Percentiles rank a stretch among this genome's conserved stretches.
Conservation (phyloP, 2,113 vertebrate genomes). For the Murina feae region DNA sequence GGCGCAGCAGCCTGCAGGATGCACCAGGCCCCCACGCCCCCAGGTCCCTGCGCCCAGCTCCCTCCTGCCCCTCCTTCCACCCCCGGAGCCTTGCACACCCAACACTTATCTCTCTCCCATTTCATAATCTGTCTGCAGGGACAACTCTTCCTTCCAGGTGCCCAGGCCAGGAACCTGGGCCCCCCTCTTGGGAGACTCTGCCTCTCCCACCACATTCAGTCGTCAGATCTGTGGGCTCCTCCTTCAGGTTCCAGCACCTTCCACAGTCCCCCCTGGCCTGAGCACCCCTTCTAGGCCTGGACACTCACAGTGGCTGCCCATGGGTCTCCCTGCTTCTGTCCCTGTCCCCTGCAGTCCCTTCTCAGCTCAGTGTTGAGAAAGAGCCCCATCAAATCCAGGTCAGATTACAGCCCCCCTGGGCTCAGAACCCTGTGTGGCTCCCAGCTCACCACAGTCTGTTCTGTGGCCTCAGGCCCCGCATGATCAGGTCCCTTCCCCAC, state of each 20-base stretch:
- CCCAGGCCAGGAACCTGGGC: not conserved
- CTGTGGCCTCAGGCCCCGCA: not conserved
- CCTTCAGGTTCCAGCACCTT: not conserved
- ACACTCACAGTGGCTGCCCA: not conserved
- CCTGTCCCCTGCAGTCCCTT: accelerated
- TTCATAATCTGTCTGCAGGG: not conserved
- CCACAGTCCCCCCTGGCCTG: not conserved
- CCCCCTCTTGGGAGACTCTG: not conserved
- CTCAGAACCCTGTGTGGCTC: not conserved
- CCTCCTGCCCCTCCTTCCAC: not conserved
- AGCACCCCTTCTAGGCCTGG: not conserved
- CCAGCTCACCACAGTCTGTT: not conserved
- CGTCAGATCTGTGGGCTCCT: not conserved
- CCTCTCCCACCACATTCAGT: not conserved
- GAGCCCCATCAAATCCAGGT: not conserved
- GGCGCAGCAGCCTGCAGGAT: not conserved
- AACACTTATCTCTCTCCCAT: not conserved
- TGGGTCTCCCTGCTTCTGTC: not conserved
- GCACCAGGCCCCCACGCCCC: not conserved
- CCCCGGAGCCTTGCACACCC: not conserved
- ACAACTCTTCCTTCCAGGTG: not conserved
- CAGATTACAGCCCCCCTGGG: not conserved
- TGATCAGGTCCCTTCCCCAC: not conserved
- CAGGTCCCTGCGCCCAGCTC: accelerated
- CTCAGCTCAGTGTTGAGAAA: not conserved